Conservation (phyloP, 1,140 invertebrate genomes). For the Heliconius melpomene region DNA sequence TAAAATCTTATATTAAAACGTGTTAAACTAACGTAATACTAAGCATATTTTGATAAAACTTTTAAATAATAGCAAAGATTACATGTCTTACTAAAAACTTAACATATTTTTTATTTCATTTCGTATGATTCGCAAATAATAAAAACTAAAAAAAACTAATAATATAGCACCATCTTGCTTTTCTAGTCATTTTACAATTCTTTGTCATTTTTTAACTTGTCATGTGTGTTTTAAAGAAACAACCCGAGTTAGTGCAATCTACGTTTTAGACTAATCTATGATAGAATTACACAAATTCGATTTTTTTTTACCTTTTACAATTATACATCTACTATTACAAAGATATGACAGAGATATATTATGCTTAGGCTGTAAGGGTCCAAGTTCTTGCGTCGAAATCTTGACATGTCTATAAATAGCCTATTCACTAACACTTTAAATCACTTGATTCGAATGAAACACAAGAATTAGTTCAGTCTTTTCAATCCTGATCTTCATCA, state of each 20-base stretch:
- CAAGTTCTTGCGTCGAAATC: constrained; percentile 16
- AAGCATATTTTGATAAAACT: constrained; percentile 1
- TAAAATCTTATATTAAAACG: constrained; percentile 22
- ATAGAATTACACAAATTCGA: constrained; percentile 23
- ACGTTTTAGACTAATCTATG: constrained; percentile 16
- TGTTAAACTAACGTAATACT: constrained; percentile 5
- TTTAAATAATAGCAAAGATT: constrained; percentile 26
- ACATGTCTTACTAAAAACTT: constrained; percentile 32
- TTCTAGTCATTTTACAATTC: constrained; percentile 13
- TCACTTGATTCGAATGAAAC: constrained; percentile 47
- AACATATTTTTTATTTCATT: constrained; percentile 33
- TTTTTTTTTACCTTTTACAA: constrained; percentile 23
- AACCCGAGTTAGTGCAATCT: constrained; percentile 11
- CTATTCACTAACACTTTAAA: constrained; percentile 31
- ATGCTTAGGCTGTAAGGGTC: constrained; percentile 18
- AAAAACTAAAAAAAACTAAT: constrained; percentile 35
- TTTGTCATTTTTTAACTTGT: constrained; percentile 21
- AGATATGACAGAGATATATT: constrained; percentile 39
- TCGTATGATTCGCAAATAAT: constrained; percentile 37
- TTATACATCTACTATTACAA: constrained; percentile 26
- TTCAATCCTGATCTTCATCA: constrained; percentile 41
- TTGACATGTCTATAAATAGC: constrained; percentile 25
- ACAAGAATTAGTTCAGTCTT: constrained; percentile 51
- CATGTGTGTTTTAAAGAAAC: constrained; percentile 10
- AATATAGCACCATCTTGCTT: constrained; percentile 41